Percentiles rank a stretch among this genome's conserved stretches.
Evolutionary conservation across 2,797 vertebrate genomes (phyloP).

Genomic region (Furcifer pardalis): DNA sequence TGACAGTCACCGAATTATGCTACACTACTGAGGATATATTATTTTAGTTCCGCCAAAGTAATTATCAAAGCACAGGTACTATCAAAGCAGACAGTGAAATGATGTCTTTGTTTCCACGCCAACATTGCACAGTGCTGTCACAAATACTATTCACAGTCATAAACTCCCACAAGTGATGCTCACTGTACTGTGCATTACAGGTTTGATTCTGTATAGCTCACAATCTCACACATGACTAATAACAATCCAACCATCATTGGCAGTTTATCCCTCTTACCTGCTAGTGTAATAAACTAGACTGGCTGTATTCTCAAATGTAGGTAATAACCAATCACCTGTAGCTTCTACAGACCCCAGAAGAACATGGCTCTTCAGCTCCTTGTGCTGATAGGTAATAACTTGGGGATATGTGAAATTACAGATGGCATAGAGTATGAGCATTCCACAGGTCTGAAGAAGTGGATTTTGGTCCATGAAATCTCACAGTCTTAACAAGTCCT

Average conservation of each 20-base stretch:
- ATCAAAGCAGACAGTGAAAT: conserved; percentile 10
- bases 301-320: background rate
- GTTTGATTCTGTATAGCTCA: conserved; percentile 46
- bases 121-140: background rate
- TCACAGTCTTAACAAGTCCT: no score
- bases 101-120: conserved; percentile 2
- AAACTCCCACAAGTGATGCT: conserved; percentile 41
- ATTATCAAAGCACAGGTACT: background rate
- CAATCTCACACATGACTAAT: conserved; percentile 56
- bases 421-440: no score
- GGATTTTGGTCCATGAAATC: no score
- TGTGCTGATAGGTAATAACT: background rate
- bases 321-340: background rate
- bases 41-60: background rate
- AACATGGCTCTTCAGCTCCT: background rate
- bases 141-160: conserved; percentile 22
- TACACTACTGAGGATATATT: background rate
- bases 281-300: conserved; percentile 40
- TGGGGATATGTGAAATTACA: no score
- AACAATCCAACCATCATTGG: conserved; percentile 31
- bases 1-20: background rate
- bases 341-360: background rate
- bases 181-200: conserved; percentile 53
- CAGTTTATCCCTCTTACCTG: conserved; percentile 12
- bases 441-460: no score